Conservation (phyloP, 2,113 vertebrate species). For the Lamprotornis superbus region DNA sequence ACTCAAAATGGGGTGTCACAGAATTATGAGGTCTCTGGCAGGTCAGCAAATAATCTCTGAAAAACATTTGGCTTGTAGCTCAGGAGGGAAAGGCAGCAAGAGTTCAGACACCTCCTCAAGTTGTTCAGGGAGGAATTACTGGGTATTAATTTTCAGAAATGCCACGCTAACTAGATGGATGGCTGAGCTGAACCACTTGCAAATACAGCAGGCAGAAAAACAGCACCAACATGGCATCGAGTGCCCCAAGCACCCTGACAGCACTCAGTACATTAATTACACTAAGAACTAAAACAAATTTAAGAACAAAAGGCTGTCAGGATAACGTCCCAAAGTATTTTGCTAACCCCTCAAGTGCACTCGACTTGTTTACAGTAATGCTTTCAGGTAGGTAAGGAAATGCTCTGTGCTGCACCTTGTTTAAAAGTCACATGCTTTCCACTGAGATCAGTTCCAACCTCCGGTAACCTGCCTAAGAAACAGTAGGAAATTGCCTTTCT, state of each 20-base stretch:
- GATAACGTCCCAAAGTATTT: background rate
- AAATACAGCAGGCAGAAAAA: background rate
- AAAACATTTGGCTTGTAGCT: background rate
- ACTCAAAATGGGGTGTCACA: background rate
- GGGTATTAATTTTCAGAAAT: background rate
- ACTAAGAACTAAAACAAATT: background rate
- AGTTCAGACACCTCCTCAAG: background rate
- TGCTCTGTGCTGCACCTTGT: background rate
- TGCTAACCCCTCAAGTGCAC: background rate
- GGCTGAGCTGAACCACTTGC: background rate
- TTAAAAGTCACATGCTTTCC: background rate
- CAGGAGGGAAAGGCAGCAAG: background rate
- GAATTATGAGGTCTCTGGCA: background rate
- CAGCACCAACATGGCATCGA: accelerated
- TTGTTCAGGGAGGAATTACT: background rate
- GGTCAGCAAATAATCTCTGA: background rate
- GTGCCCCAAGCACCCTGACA: background rate
- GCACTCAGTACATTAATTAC: background rate
- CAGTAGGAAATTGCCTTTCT: background rate
- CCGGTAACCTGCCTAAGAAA: background rate
- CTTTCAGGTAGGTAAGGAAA: background rate
- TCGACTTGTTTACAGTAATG: background rate
- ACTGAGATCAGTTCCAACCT: background rate
- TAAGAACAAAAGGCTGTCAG: background rate
- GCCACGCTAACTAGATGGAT: background rate